Evolutionary conservation across 1,140 invertebrate genomes (phyloP), one percentile per base, ranked within the genome.

Genomic region (Pseudachorutes palmiensis): DNA sequence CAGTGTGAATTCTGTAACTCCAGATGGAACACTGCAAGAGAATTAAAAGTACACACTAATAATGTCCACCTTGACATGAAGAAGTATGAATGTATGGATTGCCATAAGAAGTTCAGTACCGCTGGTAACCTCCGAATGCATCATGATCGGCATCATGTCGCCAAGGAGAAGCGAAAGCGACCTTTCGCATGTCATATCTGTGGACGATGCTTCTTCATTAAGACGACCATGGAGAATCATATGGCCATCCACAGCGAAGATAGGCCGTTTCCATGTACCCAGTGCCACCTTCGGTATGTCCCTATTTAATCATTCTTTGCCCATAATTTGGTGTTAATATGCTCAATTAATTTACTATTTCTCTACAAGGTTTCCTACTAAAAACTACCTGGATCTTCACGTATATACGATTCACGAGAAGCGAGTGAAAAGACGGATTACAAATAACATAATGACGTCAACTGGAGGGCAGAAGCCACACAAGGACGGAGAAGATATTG

Each of bases 301-400:
- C 5, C 24, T 19, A 55, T 26, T 14, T 19, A 55, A 55, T 55
- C 9, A 14, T 55, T 55, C 24, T 22, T 14, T 24, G 9, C 36
- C 36, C 19, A 19, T 12, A 19, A 45, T 19, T 45, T 45, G 9
- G 9, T 45, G 36, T n/a, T n/a, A n/a, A n/a, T n/a, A 45, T 45
- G 36, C 36, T 19, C 9, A 45, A 12, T 12, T 45, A 19, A 12
- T 55, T 14, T 55, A 55, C 3, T 22, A 55, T 16, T 12, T 55
- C 51, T 19, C 5, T 55, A 14, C 5, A 16, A 55, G 51, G 14
- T 55, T 55, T 55, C 51, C 51, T 16, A 16, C 51, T 24, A 55
- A 55, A 24, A 55, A 22, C 24, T 55, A 55, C 24, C 24, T 55
- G 51, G 51, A 55, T 24, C 51, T 55, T 55, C 51, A 55, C 24